Conservation (phyloP, 2,797 vertebrate genomes). For the Cryptoblepharus egeriae region DNA sequence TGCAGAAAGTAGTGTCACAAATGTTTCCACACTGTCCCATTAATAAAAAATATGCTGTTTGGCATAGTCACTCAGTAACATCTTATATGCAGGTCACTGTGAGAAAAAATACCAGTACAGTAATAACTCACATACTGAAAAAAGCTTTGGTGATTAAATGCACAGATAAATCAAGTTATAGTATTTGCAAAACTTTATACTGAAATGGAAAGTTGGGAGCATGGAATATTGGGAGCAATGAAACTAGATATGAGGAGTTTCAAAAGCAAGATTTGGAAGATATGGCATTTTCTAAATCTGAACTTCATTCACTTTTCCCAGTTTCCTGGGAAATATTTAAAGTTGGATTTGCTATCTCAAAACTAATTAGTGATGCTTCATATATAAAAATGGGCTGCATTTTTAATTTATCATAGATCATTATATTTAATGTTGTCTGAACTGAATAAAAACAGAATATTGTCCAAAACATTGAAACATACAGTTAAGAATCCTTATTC, state of each 20-base stretch:
- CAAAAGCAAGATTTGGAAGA: neutral
- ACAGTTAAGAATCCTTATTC: neutral
- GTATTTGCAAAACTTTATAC: neutral
- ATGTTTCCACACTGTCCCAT: neutral
- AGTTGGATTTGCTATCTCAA: neutral
- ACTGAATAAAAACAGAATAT: neutral
- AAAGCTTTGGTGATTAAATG: neutral
- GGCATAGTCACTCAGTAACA: neutral
- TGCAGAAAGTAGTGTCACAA: neutral
- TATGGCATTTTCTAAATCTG: neutral
- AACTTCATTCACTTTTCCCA: neutral
- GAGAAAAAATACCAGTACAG: neutral
- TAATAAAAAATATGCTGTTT: too few relatives aligned
- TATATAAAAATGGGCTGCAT: slow-evolving; percentile 8
- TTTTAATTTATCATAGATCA: neutral
- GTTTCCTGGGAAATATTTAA: neutral
- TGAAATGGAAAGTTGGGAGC: neutral
- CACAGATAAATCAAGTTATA: neutral
- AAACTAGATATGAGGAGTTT: neutral
- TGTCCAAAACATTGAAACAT: neutral
- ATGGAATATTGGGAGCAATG: too few relatives aligned
- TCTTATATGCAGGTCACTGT: neutral
- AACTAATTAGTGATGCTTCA: slow-evolving; percentile 15
- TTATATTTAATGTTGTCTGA: slow-evolving; percentile 9
- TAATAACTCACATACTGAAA: neutral